Evolutionary conservation across 1,140 invertebrate genomes (phyloP).

Genomic region (Lysiphlebus fabarum): DNA sequence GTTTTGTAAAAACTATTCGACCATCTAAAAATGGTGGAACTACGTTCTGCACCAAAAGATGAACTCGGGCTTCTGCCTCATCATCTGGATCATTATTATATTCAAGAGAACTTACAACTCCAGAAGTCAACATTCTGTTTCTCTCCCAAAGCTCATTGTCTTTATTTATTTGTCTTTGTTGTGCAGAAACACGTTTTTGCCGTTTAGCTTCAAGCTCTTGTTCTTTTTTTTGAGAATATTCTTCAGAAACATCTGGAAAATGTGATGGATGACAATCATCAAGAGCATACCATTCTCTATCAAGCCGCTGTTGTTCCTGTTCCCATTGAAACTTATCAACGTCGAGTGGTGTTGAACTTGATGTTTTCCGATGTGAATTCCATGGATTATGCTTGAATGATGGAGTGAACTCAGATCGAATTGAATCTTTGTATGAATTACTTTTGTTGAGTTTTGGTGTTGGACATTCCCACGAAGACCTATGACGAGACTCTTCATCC

Average conservation of each 20-base stretch:
- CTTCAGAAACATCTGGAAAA: constrained; percentile 84
- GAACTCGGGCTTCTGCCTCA: constrained; percentile 87
- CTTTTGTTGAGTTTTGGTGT: constrained; percentile 67
- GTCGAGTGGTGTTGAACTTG: constrained; percentile 63
- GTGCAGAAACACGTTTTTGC: constrained; percentile 88
- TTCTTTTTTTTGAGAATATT: constrained; percentile 89
- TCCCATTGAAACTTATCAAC: constrained; percentile 83
- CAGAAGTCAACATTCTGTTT: constrained; percentile 95
- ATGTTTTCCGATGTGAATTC: constrained; percentile 65
- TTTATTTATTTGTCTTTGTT: constrained; percentile 91
- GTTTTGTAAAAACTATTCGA: constrained; percentile 97
- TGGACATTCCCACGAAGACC: constrained; percentile 89
- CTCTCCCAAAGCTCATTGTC: constrained; percentile 99
- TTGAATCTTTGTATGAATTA: constrained; percentile 50
- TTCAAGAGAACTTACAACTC: constrained; percentile 86
- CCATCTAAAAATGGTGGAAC: constrained; percentile 98
- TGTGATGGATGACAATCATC: constrained; percentile 90
- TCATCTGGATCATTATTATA: constrained; percentile 93
- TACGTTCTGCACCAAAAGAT: constrained; percentile 96
- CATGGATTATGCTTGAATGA: constrained; percentile 83
- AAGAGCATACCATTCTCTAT: constrained; percentile 95
- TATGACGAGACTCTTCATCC: constrained; percentile 65
- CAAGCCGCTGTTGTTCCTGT: constrained; percentile 86
- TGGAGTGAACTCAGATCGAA: constrained; percentile 73
- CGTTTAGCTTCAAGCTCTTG: constrained; percentile 86